These are phyloP conservation scores for Mystacides longicornis DNA, from an alignment of 2,888 invertebrate species.

Conservation along the genomic window DNA sequence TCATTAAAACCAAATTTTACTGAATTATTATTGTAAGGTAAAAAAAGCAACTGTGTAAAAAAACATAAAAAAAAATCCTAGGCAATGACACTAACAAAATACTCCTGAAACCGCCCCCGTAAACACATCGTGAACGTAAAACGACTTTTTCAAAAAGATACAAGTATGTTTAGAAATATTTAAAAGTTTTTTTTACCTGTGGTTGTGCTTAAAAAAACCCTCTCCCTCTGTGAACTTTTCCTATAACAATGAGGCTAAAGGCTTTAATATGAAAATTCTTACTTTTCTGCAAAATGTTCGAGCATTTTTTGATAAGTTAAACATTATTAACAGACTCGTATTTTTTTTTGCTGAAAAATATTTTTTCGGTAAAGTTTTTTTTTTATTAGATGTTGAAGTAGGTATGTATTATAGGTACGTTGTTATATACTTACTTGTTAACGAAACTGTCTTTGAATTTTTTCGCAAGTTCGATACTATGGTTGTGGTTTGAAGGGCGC, in stretches of 20 bases:
- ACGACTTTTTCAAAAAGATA: slow-evolving; percentile 1
- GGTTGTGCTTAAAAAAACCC: not conserved
- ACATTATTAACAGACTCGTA: no score
- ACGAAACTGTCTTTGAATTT: no score
- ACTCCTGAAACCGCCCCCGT: not conserved
- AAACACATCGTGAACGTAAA: not conserved
- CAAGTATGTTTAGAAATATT: not conserved
- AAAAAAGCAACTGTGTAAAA: not conserved
- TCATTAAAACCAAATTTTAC: no score
- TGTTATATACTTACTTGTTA: no score
- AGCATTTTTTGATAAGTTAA: not conserved
- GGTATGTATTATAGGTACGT: no score
- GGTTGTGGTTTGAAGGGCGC: no score
- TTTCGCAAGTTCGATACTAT: no score
- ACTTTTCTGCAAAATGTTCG: not conserved
- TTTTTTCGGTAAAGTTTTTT: no score
- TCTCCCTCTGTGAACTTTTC: not conserved
- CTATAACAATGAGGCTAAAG: slow-evolving; percentile 1
- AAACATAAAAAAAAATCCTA: not conserved
- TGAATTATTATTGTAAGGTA: no score
- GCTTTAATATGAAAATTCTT: slow-evolving; percentile 1
- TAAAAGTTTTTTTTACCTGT: not conserved
- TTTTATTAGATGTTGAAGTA: no score
- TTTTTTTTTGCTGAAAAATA: no score
- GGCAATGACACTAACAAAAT: not conserved